Base-by-base conservation (phyloP, 2,888 invertebrate genomes). In the Nephrocerus scutellatus region DNA sequence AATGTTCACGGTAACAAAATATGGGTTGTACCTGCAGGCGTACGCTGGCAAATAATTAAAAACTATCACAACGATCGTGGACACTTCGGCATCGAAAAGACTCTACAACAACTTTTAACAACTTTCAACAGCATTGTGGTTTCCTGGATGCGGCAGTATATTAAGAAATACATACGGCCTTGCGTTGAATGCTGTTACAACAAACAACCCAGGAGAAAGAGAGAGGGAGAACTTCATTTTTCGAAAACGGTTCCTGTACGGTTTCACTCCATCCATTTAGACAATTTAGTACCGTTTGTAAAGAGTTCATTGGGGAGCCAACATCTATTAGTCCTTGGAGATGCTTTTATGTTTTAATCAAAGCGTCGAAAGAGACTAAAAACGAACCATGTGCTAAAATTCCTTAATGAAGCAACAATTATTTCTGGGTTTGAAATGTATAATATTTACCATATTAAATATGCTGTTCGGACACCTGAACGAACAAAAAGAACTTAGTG, bases 151-250 rank as follows among this genome's bases (percentile, higher is more conserved):
- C 49, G 50, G 16, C 38, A 47, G 4, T 63, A 59, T 25, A 56
- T 66, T 1, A 54, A 55, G 20, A 56, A 63, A 37, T 66, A 70
- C 40, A 59, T 69, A n/a, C 39, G 37, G 2, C 51, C 59, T 5
- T 70, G 68, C 44, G 48, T 70, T 1, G 49, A 62, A 6, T 71
- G 66, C 38, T 36, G 63, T 6, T 62, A 61, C 29, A 52, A 53
- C 15, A 67, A 68, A 44, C 43, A 48, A 2, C 19, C 13, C 2
- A 18, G 32, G 3, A 33, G 37, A 7, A 28, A 49, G 10, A 53
- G 52, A 14, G 48, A 48, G 20, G 49, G 23, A 2, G 33, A 36
- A 26, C 18, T 55, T 5, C 44, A 56, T 40, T 16, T 40, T n/a
- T 51, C 49, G 14, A 41, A 47, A 22, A 41, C 44, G 26, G 30